Base-by-base conservation (phyloP, 2,888 invertebrate species). In the Sericinus montela region DNA sequence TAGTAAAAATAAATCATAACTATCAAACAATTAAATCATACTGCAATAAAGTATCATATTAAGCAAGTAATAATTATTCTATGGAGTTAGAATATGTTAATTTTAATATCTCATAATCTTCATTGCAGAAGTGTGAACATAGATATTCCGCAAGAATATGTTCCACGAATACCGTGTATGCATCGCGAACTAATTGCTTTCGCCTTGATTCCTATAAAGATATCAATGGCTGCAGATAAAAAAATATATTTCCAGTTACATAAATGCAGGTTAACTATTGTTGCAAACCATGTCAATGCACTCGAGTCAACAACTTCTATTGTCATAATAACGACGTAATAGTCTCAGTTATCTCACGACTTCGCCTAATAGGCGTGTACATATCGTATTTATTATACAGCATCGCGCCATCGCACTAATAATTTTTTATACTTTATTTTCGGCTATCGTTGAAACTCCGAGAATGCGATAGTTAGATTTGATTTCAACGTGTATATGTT, bases 201-300 rank as follows among this genome's bases (percentile, higher is more conserved):
- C 43, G 45, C 36, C 46, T 52, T 45, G 53, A 53, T 53, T 42
- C 43, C 37, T 44, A 51, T 25, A 40, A 47, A 48, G 56, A 56
- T 56, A 54, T 44, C 52, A 52, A 41, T 42, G 47, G 36, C 53
- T 39, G 41, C 45, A 47, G 14, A 37, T 41, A 43, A 39, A 38
- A 40, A 45, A 44, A n/a, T n/a, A 52, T 44, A 49, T 48, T 52
- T 55, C 34, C 19, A 45, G 57, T 64, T 63, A 59, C 55, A 63
- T 75, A 73, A 68, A 60, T 56, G 60, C 56, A 46, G 63, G 55
- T 56, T 60, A 57, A 59, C 53, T 52, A 46, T 59, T 46, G 56
- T 54, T 57, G 65, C 58, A 67, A 73, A 66, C 57, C 67, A 62
- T 75, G 72, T 62, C 68, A 63, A 54, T 65, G 69, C 63, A 68